phyloP scores from a whole-genome alignment of 2,113 vertebrate genomes.

The Malurus cyaneus region DNA sequence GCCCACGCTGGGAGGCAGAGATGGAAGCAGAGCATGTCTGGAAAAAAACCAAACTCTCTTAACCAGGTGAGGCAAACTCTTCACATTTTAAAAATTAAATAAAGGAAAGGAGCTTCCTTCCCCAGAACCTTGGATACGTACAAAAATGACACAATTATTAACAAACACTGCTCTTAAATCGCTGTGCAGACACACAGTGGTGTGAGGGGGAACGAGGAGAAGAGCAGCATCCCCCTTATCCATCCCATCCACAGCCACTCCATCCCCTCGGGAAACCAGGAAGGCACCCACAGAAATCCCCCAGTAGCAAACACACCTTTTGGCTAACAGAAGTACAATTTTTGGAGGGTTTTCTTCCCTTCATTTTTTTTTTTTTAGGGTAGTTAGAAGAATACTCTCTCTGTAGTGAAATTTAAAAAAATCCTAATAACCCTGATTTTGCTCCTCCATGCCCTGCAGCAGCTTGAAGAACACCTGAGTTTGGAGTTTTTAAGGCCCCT shows the following conservation, averaged over 20 bases:
- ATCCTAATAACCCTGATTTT: background rate
- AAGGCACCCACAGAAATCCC: background rate
- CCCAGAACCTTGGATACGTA: background rate
- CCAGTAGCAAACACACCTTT: background rate
- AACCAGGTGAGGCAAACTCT: background rate
- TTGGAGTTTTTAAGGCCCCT: background rate
- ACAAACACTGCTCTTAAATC: background rate
- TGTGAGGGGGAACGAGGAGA: background rate
- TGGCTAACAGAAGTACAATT: background rate
- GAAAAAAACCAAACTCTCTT: background rate
- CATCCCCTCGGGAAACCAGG: background rate
- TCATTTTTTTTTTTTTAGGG: background rate
- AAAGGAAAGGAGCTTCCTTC: background rate
- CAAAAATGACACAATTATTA: background rate
- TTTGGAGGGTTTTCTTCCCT: background rate
- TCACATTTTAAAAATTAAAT: conserved; percentile 23
- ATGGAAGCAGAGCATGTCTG: rapidly evolving
- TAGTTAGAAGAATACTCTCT: conserved; percentile 38
- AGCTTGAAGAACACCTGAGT: background rate
- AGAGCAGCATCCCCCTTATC: background rate
- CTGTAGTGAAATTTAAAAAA: conserved; percentile 23
- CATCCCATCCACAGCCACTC: rapidly evolving
- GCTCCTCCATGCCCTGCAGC: background rate
- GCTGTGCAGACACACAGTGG: background rate
- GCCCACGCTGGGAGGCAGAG: background rate